Conservation (phyloP, 2,113 vertebrate genomes). For the Pseudolaguvia tuberculata region DNA sequence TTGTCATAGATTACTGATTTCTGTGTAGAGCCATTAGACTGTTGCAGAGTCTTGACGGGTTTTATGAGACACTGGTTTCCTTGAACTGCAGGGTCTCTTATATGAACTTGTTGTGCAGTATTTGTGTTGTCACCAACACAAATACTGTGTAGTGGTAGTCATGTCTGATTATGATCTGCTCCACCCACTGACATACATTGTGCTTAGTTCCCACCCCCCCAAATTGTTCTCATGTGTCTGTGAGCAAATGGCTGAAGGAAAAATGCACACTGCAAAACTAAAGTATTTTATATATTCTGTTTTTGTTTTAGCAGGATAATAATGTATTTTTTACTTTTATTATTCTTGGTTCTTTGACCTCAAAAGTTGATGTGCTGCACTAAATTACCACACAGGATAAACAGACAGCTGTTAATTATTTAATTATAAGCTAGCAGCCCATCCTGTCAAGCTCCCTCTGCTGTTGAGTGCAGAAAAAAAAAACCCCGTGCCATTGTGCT, state of each 20-base stretch:
- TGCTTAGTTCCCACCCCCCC: conserved; percentile 9
- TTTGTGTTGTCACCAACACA: neutral
- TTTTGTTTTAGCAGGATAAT: neutral
- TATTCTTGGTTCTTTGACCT: too few relatives aligned
- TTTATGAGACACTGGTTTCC: too few relatives aligned
- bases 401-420: neutral
- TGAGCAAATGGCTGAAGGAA: too few relatives aligned
- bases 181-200: conserved; percentile 25
- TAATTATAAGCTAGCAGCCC: neutral
- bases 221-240: neutral
- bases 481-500: conserved; percentile 1
- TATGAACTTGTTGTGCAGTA: too few relatives aligned
- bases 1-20: neutral
- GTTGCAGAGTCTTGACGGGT: neutral
- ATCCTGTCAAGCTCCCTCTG: conserved; percentile 36
- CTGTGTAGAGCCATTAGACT: neutral
- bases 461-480: conserved; percentile 31
- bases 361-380: neutral
- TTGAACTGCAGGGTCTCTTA: too few relatives aligned
- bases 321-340: too few relatives aligned
- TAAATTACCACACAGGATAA: neutral
- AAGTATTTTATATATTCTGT: too few relatives aligned
- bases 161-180: conserved; percentile 29
- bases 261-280: too few relatives aligned
- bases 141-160: conserved; percentile 9